Conservation (phyloP, 2,888 invertebrate species). For the Rhagophthalmus giganteus region DNA sequence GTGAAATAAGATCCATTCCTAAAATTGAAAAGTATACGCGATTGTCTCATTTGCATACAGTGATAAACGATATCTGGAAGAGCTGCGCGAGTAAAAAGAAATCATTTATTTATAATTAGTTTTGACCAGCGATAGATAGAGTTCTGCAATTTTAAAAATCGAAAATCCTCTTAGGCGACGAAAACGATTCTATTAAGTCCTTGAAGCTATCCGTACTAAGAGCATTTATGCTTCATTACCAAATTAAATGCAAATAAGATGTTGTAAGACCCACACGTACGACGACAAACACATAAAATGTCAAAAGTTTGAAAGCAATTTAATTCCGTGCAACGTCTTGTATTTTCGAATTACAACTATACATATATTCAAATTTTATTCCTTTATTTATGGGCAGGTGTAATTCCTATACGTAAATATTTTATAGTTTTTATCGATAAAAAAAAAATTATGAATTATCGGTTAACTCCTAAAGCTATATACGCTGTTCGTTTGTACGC, state of each 20-base stretch:
- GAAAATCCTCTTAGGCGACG: too few species aligned
- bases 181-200: too few species aligned
- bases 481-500: constrained; percentile 10
- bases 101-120: too few species aligned
- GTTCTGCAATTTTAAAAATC: too few species aligned
- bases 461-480: constrained; percentile 12
- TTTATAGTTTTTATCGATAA: constrained; percentile 20
- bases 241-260: constrained; percentile 22
- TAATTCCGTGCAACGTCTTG: constrained; percentile 16
- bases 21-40: constrained; percentile 1
- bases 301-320: constrained; percentile 14
- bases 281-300: constrained; percentile 19
- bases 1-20: constrained; percentile 6
- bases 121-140: too few species aligned
- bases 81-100: too few species aligned
- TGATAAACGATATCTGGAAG: constrained; percentile 4
- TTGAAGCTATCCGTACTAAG: too few species aligned
- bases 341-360: constrained; percentile 17
- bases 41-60: constrained; percentile 5
- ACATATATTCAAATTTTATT: constrained; percentile 19
- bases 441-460: constrained; percentile 24
- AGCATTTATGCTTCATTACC: constrained; percentile 6
- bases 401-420: constrained; percentile 23
- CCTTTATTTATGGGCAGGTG: constrained; percentile 22
- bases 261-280: constrained; percentile 15